Percentiles rank a stretch among this genome's conserved stretches.
phyloP scores from a whole-genome alignment of 2,797 vertebrate species.

The Columba guinea region DNA sequence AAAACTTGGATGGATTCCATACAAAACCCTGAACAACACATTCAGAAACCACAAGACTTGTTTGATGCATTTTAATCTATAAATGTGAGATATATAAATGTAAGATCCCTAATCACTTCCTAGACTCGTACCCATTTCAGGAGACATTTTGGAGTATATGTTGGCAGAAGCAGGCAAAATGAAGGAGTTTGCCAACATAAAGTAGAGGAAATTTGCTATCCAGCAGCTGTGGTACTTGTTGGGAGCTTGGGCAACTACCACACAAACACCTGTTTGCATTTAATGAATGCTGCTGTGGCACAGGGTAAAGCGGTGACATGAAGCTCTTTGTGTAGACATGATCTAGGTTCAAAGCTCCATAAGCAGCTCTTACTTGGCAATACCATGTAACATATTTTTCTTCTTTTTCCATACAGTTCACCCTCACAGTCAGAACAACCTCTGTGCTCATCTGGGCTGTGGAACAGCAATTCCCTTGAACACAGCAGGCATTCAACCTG shows the following conservation, averaged over 20 bases:
- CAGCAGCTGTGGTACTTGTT: background rate
- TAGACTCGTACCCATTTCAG: background rate
- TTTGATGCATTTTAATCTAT: background rate
- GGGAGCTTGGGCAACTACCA: background rate
- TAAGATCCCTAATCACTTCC: background rate
- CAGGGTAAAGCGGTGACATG: fast-evolving
- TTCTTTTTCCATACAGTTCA: background rate
- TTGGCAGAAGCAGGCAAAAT: background rate
- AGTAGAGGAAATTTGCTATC: background rate
- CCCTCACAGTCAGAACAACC: background rate
- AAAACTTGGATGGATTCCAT: background rate
- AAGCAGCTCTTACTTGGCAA: background rate
- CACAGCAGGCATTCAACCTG: background rate
- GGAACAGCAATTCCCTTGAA: background rate
- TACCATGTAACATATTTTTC: fast-evolving
- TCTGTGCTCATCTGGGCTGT: background rate
- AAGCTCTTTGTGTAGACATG: background rate
- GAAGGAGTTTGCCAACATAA: background rate
- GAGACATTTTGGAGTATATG: background rate
- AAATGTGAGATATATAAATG: background rate
- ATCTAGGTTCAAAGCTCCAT: background rate
- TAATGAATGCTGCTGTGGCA: background rate
- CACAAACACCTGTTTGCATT: background rate
- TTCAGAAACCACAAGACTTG: background rate
- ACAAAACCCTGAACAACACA: background rate